These are phyloP conservation scores for Potamarius usumacintae DNA, from an alignment of 2,113 vertebrate species.

Conservation along the genomic window DNA sequence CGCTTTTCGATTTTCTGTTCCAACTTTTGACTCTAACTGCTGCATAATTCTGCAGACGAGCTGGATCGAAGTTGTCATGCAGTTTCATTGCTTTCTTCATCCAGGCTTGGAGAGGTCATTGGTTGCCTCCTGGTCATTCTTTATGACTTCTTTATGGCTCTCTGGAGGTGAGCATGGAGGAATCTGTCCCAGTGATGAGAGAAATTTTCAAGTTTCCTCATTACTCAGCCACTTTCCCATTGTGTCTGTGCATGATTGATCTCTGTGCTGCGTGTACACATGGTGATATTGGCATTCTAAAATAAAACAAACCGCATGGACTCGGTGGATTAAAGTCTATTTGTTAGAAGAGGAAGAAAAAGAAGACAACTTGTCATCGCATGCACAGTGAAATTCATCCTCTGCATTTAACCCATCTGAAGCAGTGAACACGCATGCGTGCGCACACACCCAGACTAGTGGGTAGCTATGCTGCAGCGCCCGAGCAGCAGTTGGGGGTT, in stretches of 20 bases:
- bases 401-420: too few species aligned
- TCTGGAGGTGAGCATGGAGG: background rate
- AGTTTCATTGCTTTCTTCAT: background rate
- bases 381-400: too few species aligned
- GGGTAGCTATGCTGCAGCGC: too few species aligned
- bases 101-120: background rate
- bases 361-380: too few species aligned
- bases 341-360: too few species aligned
- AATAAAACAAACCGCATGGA: slow-evolving; percentile 31
- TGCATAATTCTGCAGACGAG: background rate
- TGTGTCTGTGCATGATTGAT: background rate
- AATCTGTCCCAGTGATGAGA: background rate
- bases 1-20: background rate
- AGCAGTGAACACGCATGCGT: too few species aligned
- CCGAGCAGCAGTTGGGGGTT: too few species aligned
- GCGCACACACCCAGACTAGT: too few species aligned
- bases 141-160: background rate
- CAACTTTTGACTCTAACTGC: background rate
- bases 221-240: background rate
- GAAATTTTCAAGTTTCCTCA: background rate
- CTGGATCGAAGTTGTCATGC: background rate
- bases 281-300: background rate
- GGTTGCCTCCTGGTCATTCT: background rate
- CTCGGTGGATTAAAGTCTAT: background rate
- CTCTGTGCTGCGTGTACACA: background rate